These are phyloP conservation scores for Paratilapia polleni DNA, from an alignment of 2,113 vertebrate genomes.

Conservation along the genomic window DNA sequence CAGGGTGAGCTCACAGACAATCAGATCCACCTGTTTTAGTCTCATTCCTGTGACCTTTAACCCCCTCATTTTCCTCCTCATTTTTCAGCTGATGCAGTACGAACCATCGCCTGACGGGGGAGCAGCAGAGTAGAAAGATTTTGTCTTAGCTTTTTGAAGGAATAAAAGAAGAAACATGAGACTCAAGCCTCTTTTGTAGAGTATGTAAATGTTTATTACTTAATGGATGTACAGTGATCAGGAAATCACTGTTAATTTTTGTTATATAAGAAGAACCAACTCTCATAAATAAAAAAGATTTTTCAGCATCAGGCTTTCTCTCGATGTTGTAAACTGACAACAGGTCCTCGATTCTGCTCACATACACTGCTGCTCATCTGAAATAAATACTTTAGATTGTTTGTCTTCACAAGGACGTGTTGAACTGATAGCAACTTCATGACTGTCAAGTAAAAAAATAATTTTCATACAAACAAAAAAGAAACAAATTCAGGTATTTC, in stretches of 20 bases:
- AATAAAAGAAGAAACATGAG: background rate
- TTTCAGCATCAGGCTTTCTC: conserved; percentile 12
- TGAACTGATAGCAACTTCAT: background rate
- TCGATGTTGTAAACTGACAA: background rate
- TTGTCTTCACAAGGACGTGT: background rate
- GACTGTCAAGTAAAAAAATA: conserved; percentile 14
- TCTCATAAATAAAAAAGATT: conserved; percentile 42
- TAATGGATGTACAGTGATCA: conserved; percentile 26
- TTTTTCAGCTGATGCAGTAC: conserved; percentile 88
- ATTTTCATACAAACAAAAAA: background rate
- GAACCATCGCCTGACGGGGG: conserved; percentile 86
- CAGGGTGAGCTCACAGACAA: conserved; percentile 78
- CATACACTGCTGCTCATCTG: background rate
- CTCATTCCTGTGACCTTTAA: accelerated
- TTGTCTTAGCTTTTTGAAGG: background rate
- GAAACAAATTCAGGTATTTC: background rate
- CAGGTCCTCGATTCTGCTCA: background rate
- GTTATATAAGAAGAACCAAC: conserved; percentile 29
- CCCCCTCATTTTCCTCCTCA: background rate
- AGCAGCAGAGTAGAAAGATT: conserved; percentile 74
- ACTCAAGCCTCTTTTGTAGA: conserved; percentile 15
- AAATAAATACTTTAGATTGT: background rate
- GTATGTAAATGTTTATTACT: conserved; percentile 52
- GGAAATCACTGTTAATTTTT: conserved; percentile 33
- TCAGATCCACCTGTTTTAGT: background rate